Evolutionary conservation across 2,888 invertebrate species (phyloP).

Genomic region (Bimastos eiseni): DNA sequence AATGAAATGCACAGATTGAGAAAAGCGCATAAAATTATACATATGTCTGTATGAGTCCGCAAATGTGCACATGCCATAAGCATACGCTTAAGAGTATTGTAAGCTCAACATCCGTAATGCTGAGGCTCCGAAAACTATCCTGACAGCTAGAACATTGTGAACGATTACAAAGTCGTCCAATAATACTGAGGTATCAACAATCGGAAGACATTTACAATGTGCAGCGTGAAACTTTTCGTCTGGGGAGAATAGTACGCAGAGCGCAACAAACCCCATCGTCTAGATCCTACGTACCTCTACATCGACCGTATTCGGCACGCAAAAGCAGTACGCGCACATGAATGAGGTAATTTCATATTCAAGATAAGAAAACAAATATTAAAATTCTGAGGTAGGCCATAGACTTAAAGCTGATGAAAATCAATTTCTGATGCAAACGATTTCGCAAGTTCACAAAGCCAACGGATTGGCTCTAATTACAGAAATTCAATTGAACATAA

Average conservation of each 20-base stretch:
- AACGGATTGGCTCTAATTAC: neutral
- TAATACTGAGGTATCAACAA: conserved; percentile 6
- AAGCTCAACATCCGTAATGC: neutral
- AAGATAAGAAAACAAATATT: neutral
- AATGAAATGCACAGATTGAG: neutral
- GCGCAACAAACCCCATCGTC: neutral
- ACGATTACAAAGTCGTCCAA: neutral
- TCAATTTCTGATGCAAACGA: neutral
- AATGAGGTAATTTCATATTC: conserved; percentile 6
- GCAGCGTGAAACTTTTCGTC: neutral
- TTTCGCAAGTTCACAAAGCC: neutral
- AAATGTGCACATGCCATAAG: neutral
- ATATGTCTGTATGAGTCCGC: neutral
- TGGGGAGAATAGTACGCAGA: neutral
- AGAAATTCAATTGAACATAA: neutral
- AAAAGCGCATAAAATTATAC: neutral
- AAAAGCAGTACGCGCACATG: neutral
- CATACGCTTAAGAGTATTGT: neutral
- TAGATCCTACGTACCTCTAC: neutral
- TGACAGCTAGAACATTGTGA: neutral
- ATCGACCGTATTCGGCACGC: too few species aligned
- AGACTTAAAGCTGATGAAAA: neutral
- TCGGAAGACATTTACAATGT: neutral
- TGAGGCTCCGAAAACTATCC: neutral
- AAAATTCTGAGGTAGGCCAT: conserved; percentile 3